These are phyloP conservation scores for Apodemus agrarius DNA, from an alignment of 2,797 vertebrate genomes.

Conservation along the genomic window DNA sequence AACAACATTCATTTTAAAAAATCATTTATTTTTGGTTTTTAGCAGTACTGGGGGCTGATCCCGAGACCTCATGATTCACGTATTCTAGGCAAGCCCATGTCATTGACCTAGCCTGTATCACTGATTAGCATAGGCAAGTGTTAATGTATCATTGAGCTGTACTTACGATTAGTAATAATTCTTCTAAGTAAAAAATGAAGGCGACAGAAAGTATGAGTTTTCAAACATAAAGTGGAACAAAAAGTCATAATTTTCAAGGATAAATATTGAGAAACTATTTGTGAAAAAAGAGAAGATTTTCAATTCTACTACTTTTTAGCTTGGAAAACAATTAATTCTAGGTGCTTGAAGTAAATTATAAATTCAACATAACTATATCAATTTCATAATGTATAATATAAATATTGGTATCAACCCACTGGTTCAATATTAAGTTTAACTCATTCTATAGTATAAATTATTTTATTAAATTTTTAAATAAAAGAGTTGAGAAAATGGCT, in stretches of 20 bases:
- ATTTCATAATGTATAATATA: background rate
- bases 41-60: background rate
- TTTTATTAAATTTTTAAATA: constrained; percentile 44
- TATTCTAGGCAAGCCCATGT: background rate
- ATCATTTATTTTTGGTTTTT: background rate
- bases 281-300: background rate
- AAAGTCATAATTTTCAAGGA: constrained; percentile 22
- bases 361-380: constrained; percentile 23
- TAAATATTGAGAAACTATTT: background rate
- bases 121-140: background rate
- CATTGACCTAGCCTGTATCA: background rate
- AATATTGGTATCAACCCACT: background rate
- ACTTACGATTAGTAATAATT: background rate
- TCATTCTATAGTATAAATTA: background rate
- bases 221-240: background rate
- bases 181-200: background rate
- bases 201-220: background rate
- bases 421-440: constrained; percentile 14
- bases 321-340: constrained; percentile 25
- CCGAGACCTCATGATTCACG: background rate
- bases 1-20: background rate
- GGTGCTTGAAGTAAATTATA: constrained; percentile 25
- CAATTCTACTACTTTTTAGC: background rate
- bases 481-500: background rate
- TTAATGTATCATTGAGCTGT: background rate